Base-by-base conservation (phyloP, 2,888 invertebrate genomes). In the Limulus polyphemus region DNA sequence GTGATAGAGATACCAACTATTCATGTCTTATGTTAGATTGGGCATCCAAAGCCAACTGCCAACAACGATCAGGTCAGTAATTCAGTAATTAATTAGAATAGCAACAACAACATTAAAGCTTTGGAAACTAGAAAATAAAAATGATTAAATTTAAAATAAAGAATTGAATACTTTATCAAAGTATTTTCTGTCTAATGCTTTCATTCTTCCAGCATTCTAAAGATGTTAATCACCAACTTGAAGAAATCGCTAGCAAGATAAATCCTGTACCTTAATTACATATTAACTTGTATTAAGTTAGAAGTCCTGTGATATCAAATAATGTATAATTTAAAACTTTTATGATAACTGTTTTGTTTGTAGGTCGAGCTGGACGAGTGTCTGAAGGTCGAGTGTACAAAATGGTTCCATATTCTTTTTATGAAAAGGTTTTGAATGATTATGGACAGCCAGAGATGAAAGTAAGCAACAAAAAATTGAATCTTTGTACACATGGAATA, bases 281-380 rank as follows among this genome's bases (percentile, higher is more conserved):
- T n/a, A 5, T 50, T 9, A 50, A 50, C 5, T 50, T 5, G 3
- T 50, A 50, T n/a, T 13, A n/a, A n/a, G 50, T 13, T 50, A 50
- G 50, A 50, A 50, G 13, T 50, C 5, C 2, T 50, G 50, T n/a
- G 50, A 50, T n/a, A 7, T n/a, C 4, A 14, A 7, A 50, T 50
- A 50, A 32, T 50, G 50, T n/a, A 50, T n/a, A 13, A 50, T 50
- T 50, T 49, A 49, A 49, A n/a, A 17, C 4, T 1, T 1, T 11
- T 13, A 1, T 16, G 11, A 11, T 47, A 12, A 10, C 7, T 52
- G 54, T 49, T 50, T 59, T 55, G 62, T 13, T 63, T 65, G 83
- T 87, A 55, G 97, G 97, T 1, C 84, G 97, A 65, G 89, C 90
- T 60, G 97, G 97, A 1, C 83, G 97, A 69, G 86, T 93, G 10